Percentiles rank a stretch among this genome's conserved stretches.
phyloP scores from a whole-genome alignment of 2,888 invertebrate genomes.

The Drosophila recens region DNA sequence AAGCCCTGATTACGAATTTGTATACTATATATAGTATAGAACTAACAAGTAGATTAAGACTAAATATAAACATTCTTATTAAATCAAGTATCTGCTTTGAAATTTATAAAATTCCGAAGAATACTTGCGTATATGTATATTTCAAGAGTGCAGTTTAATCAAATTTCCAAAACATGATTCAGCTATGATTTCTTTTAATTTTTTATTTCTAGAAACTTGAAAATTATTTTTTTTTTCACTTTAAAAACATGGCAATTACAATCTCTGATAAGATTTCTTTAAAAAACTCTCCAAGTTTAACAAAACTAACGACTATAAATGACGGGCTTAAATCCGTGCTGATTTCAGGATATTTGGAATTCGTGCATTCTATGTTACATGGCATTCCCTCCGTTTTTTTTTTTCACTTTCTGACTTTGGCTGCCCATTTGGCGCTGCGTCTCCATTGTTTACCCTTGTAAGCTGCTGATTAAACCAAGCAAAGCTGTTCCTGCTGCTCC shows the following conservation, averaged over 20 bases:
- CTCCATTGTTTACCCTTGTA: conserved; percentile 75
- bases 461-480: conserved; percentile 79
- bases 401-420: conserved; percentile 61
- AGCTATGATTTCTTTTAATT: neutral
- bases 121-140: neutral
- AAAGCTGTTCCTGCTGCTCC: conserved; percentile 38
- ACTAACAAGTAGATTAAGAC: too few species aligned
- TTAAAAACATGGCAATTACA: neutral
- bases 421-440: conserved; percentile 13
- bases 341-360: conserved; percentile 38
- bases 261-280: neutral
- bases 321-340: neutral
- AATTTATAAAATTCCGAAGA: neutral
- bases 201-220: neutral
- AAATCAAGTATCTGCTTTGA: too few species aligned
- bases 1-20: too few species aligned
- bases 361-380: conserved; percentile 33
- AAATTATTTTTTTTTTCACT: neutral
- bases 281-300: neutral
- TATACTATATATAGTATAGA: too few species aligned
- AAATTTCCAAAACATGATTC: too few species aligned
- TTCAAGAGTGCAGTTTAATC: too few species aligned
- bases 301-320: neutral
- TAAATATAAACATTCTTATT: too few species aligned
- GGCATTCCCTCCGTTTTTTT: conserved; percentile 14